phyloP scores from a whole-genome alignment of 2,113 vertebrate species.

The Mobula hypostoma region DNA sequence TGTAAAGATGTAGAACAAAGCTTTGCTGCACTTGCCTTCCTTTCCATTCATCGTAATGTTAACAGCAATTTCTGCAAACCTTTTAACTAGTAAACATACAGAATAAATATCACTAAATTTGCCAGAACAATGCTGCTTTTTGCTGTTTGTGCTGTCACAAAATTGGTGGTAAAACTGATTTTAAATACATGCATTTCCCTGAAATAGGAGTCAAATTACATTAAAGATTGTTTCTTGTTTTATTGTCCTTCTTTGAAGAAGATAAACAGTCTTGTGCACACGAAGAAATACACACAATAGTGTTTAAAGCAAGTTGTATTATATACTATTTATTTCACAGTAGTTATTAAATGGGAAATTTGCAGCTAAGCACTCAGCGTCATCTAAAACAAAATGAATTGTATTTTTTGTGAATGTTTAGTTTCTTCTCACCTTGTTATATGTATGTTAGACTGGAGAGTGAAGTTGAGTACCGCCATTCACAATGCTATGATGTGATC shows the following conservation, averaged over 20 bases:
- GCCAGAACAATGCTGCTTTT: background rate
- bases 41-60: background rate
- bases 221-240: conserved; percentile 6
- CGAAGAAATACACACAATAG: background rate
- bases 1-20: background rate
- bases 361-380: background rate
- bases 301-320: background rate
- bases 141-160: background rate
- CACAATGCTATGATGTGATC: conserved; percentile 14
- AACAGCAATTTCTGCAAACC: background rate
- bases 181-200: background rate
- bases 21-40: background rate
- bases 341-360: background rate
- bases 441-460: background rate
- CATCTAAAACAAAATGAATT: background rate
- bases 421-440: background rate
- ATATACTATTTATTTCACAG: background rate
- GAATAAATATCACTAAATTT: background rate
- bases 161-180: background rate
- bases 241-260: no score
- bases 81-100: background rate
- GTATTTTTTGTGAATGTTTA: background rate
- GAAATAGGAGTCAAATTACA: background rate
- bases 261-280: no score
- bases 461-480: background rate